Conservation (phyloP, 2,113 vertebrate species). For the Melanocharis versteri region DNA sequence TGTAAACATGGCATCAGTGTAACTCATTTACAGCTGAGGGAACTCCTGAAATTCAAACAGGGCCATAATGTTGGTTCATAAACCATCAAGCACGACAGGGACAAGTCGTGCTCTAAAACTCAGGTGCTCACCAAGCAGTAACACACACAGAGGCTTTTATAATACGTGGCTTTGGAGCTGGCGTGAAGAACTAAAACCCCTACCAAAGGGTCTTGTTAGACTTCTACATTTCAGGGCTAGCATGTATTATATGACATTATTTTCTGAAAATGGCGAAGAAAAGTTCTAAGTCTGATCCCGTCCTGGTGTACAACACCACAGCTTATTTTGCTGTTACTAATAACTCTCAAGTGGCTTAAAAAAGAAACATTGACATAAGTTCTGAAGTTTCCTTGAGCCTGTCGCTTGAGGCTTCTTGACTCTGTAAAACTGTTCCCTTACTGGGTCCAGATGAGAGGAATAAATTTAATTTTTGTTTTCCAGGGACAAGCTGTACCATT, state of each 20-base stretch:
- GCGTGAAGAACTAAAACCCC: background rate
- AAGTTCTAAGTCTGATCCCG: background rate
- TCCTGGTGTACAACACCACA: background rate
- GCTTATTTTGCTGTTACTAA: background rate
- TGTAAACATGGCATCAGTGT: background rate
- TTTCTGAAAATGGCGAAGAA: background rate
- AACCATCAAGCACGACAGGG: background rate
- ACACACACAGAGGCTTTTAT: background rate
- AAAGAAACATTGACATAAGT: background rate
- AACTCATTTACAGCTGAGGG: background rate
- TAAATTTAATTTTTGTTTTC: background rate
- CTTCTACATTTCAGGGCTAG: background rate
- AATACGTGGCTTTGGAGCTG: background rate
- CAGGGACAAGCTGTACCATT: background rate
- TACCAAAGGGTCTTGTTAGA: background rate
- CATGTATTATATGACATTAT: background rate
- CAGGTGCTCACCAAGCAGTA: background rate
- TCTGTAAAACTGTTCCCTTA: background rate
- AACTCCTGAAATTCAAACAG: background rate
- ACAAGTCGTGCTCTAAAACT: background rate
- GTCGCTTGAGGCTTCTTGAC: background rate
- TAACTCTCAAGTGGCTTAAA: background rate
- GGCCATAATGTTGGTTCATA: background rate
- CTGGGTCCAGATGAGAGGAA: background rate
- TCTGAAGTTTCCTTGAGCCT: background rate